Base-by-base conservation (phyloP, 2,888 invertebrate genomes). In the Lasioglossum pauxillum region DNA sequence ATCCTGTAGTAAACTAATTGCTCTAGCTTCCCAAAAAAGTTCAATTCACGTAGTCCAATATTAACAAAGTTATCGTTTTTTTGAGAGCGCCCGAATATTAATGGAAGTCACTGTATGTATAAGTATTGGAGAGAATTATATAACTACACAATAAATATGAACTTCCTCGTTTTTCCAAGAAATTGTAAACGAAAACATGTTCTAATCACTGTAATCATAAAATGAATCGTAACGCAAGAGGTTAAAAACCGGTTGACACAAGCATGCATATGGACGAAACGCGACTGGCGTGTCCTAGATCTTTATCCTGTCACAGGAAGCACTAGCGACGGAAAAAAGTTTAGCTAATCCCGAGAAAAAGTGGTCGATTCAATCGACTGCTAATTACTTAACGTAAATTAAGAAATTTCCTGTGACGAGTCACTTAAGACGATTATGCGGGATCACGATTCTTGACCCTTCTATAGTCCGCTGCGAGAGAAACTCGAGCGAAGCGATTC, bases 361-460 rank as follows among this genome's bases (percentile, higher is more conserved):
- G 78, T 64, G 69, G 71, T 44, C n/a, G 78, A 78, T 86, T 5
- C 81, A 31, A 78, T 84, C 60, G 75, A 19, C 64, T 72, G 23
- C 69, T 60, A 79, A 85, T 84, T 75, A 84, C 75, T 79, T 75
- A 75, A 64, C 60, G 79, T 79, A 79, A 84, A 85, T 84, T 84
- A 84, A 84, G 84, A 78, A 84, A 84, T 84, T 84, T 84, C 75
- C 69, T 35, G 49, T 27, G 64, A 41, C 44, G 75, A 69, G 46
- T 57, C 27, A 74, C 72, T 76, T 12, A 38, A 53, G 16, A 60
- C 27, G 74, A 77, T 74, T 77, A 67, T 60, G 57, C n/a, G 46
- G 44, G 69, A 71, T 75, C 38, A 41, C 71, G 38, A 84, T 46
- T 73, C 77, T 69, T 46, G 67, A 38, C 19, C 67, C 35, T 67